A percentile compares a stretch with the other conserved stretches of the same genome.
Conservation (phyloP, 2,113 vertebrate species). For the Andinoacara biseriatus region DNA sequence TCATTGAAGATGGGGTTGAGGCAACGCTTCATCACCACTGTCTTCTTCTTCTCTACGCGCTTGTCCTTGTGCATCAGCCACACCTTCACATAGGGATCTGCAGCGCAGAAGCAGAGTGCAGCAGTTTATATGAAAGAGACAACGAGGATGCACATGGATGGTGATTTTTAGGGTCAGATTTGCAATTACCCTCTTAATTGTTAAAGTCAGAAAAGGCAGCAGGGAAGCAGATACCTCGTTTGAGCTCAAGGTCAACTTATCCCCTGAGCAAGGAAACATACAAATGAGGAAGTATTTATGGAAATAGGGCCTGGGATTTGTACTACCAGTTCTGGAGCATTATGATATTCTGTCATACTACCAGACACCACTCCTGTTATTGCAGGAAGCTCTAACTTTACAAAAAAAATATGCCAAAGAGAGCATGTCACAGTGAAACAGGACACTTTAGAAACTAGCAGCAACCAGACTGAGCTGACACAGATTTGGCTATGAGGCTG, state of each 20-base stretch:
- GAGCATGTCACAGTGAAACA: conserved; percentile 29
- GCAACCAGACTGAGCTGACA: conserved; percentile 54
- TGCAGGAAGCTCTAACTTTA: conserved; percentile 10
- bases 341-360: conserved; percentile 36
- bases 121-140: conserved; percentile 29
- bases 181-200: conserved; percentile 70
- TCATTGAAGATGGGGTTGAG: conserved; percentile 98
- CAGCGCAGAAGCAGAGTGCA: conserved; percentile 12
- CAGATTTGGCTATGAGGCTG: conserved; percentile 46
- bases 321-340: conserved; percentile 53
- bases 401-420: conserved; percentile 26
- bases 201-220: conserved; percentile 58
- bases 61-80: conserved; percentile 99
- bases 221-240: conserved; percentile 59
- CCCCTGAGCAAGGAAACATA: conserved; percentile 61
- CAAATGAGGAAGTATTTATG: conserved; percentile 72
- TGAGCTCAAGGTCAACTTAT: conserved; percentile 70
- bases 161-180: conserved; percentile 52
- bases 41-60: conserved; percentile 99
- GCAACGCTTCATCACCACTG: conserved; percentile 95
- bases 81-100: conserved; percentile 98
- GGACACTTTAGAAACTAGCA: conserved; percentile 31
- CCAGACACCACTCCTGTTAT: neutral
- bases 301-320: conserved; percentile 58
- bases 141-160: conserved; percentile 22